A percentile compares a stretch with the other conserved stretches of the same genome.
Evolutionary conservation across 2,888 invertebrate genomes (phyloP).

Genomic region (Nephrotoma appendiculata): DNA sequence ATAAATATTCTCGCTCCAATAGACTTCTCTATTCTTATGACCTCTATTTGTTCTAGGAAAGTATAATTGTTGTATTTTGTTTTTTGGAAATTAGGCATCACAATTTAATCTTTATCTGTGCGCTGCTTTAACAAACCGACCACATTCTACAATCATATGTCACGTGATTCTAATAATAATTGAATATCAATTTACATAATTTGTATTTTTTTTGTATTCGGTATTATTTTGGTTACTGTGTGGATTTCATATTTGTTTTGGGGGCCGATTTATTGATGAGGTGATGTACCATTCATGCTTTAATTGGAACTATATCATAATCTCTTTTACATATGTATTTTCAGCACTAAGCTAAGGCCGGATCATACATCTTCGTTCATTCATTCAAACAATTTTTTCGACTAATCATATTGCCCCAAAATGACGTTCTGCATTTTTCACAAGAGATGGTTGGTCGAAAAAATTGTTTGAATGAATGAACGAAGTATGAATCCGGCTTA

Average conservation of each 20-base stretch:
- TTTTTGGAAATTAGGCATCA: not conserved
- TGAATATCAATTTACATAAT: not conserved
- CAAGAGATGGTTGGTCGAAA: no score
- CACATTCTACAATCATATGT: not conserved
- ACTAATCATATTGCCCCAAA: no score
- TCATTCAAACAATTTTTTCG: no score
- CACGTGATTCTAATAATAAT: not conserved
- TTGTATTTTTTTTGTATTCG: not conserved
- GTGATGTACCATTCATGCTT: not conserved
- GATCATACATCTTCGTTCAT: no score
- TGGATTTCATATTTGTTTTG: not conserved
- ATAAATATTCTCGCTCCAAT: not conserved
- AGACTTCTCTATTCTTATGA: not conserved
- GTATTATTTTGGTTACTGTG: not conserved
- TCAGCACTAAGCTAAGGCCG: no score
- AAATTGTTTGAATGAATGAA: no score
- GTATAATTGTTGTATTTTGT: not conserved
- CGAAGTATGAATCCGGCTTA: no score
- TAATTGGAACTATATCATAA: not conserved
- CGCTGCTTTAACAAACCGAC: not conserved
- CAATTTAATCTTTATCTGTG: not conserved
- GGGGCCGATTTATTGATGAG: not conserved
- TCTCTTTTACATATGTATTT: no score
- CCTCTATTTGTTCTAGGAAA: slow-evolving; percentile 1
- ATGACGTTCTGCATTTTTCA: no score